phyloP scores from a whole-genome alignment of 1,140 invertebrate genomes.

The Orchesella cincta region DNA sequence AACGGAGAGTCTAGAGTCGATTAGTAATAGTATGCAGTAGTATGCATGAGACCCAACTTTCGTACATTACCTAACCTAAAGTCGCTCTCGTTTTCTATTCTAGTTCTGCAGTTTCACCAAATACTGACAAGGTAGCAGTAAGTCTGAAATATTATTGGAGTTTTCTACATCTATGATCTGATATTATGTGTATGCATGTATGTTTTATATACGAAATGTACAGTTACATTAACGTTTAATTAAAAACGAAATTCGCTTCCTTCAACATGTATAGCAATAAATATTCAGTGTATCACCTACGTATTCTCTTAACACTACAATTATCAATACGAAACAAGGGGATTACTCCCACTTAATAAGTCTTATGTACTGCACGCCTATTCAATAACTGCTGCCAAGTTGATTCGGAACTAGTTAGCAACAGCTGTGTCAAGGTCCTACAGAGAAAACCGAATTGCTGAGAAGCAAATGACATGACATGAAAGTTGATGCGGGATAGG shows the following conservation, averaged over 20 bases:
- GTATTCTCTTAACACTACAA: background rate
- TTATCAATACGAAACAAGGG: background rate
- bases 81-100: background rate
- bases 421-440: background rate
- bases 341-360: conserved; percentile 23
- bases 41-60: conserved; percentile 18
- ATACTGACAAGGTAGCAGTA: conserved; percentile 29
- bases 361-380: conserved; percentile 18
- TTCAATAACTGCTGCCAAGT: conserved; percentile 15
- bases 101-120: conserved; percentile 22
- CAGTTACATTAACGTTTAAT: background rate
- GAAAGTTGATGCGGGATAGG: too few relatives aligned
- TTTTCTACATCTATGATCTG: background rate
- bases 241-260: background rate
- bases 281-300: conserved; percentile 1
- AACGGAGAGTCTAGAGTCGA: too few relatives aligned
- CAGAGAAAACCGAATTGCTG: background rate
- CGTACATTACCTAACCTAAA: conserved; percentile 4
- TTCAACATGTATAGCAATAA: background rate
- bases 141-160: conserved; percentile 11
- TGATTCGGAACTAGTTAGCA: background rate
- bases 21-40: background rate
- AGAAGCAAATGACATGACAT: too few relatives aligned
- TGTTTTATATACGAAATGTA: background rate
- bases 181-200: background rate